Evolutionary conservation across 2,888 invertebrate genomes (phyloP).

Genomic region (Crepidodera aurea): DNA sequence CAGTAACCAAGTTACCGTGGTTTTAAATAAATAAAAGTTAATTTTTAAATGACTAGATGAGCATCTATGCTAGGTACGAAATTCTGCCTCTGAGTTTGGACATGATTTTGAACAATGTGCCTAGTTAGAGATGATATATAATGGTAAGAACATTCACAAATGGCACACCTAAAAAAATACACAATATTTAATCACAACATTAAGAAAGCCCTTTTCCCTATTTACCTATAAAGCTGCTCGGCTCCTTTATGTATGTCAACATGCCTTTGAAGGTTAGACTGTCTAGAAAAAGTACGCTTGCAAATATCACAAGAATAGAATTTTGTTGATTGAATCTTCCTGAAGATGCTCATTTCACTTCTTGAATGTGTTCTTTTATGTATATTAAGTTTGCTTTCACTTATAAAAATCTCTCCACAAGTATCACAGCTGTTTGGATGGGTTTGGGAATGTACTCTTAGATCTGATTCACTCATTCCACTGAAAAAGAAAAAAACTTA

Average conservation of each 20-base stretch:
- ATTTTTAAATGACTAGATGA: background rate
- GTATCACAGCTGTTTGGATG: constrained; percentile 53
- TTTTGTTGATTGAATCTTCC: constrained; percentile 34
- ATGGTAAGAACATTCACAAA: constrained; percentile 57
- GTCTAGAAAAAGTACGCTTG: constrained; percentile 54
- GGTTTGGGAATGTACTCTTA: constrained; percentile 43
- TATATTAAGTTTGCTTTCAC: constrained; percentile 59
- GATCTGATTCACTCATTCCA: constrained; percentile 59
- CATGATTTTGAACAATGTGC: constrained; percentile 57
- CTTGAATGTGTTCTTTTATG: constrained; percentile 59
- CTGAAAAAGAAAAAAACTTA: constrained; percentile 56
- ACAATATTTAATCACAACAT: too few relatives aligned
- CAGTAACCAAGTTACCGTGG: too few relatives aligned
- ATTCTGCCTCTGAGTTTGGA: constrained; percentile 26
- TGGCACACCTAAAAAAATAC: constrained; percentile 51
- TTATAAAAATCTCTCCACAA: constrained; percentile 60
- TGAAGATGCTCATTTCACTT: constrained; percentile 4
- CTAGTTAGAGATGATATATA: constrained; percentile 57
- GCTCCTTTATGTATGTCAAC: constrained; percentile 53
- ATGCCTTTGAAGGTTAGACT: constrained; percentile 56
- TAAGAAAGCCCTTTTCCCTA: too few relatives aligned
- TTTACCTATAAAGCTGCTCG: constrained; percentile 46
- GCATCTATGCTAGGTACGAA: background rate
- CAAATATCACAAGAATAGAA: constrained; percentile 52
- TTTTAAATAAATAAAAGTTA: too few relatives aligned